Percentiles rank a stretch among this genome's conserved stretches.
Conservation (phyloP, 2,888 invertebrate species). For the Schizaphis graminum region DNA sequence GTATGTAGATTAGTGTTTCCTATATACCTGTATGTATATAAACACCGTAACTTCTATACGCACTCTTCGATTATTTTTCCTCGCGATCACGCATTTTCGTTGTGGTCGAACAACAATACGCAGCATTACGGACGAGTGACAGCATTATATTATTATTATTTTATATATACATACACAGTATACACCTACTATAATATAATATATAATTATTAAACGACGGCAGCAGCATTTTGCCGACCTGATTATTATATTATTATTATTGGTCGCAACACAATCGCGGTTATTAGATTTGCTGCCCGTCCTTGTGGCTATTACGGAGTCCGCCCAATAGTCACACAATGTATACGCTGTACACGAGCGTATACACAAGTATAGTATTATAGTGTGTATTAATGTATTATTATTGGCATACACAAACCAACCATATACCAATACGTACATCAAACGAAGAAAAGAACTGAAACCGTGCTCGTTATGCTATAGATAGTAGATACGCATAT, state of each 20-base stretch:
- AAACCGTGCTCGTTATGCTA: neutral
- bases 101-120: neutral
- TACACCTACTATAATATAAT: neutral
- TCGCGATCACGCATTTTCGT: neutral
- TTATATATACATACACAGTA: neutral
- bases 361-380: neutral
- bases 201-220: neutral
- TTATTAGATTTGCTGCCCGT: neutral
- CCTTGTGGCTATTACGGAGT: conserved; percentile 9
- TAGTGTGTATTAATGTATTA: neutral
- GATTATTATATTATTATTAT: neutral
- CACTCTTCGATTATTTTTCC: neutral
- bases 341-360: neutral
- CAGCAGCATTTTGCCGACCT: neutral
- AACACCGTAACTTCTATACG: neutral
- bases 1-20: no score
- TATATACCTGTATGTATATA: no score
- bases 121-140: neutral
- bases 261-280: neutral
- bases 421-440: neutral
- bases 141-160: neutral
- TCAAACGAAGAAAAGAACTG: conserved; percentile 3
- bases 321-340: neutral
- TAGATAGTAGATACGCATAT: neutral
- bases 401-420: neutral